Evolutionary conservation across 2,113 vertebrate genomes (phyloP).

Genomic region (Galemys pyrenaicus): DNA sequence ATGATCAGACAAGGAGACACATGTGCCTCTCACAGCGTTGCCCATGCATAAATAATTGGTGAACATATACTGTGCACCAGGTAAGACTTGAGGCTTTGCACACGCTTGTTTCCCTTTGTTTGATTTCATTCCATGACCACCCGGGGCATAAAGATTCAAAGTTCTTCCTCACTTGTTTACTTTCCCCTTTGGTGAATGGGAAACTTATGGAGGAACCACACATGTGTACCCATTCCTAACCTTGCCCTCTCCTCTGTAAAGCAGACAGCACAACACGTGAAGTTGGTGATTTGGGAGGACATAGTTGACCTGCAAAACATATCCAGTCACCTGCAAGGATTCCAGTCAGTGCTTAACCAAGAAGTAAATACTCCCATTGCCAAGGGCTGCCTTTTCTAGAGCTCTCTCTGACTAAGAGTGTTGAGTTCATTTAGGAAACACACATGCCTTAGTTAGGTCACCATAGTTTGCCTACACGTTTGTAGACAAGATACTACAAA

Average conservation of each 20-base stretch:
- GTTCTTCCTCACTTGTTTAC: background rate
- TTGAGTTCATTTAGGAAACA: background rate
- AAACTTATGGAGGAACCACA: background rate
- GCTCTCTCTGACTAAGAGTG: background rate
- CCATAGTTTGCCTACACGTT: too few relatives aligned
- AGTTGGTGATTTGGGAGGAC: background rate
- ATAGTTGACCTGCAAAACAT: background rate
- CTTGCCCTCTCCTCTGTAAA: background rate
- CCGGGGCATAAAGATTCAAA: background rate
- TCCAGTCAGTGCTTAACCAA: background rate
- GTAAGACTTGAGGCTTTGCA: background rate
- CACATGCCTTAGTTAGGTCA: too few relatives aligned
- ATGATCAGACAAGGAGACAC: background rate
- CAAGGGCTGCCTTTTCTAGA: background rate
- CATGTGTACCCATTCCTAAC: background rate
- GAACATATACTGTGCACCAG: accelerated
- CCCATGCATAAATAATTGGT: too few relatives aligned
- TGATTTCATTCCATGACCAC: background rate
- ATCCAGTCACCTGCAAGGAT: background rate
- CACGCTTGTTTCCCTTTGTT: background rate
- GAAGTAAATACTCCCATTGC: too few relatives aligned
- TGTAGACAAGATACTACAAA: background rate
- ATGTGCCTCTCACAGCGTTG: background rate
- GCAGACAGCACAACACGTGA: background rate
- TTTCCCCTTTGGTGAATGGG: background rate